Evolutionary conservation across 2,888 invertebrate genomes (phyloP), one percentile per base, ranked within the genome.

Genomic region (Hermodice carunculata): DNA sequence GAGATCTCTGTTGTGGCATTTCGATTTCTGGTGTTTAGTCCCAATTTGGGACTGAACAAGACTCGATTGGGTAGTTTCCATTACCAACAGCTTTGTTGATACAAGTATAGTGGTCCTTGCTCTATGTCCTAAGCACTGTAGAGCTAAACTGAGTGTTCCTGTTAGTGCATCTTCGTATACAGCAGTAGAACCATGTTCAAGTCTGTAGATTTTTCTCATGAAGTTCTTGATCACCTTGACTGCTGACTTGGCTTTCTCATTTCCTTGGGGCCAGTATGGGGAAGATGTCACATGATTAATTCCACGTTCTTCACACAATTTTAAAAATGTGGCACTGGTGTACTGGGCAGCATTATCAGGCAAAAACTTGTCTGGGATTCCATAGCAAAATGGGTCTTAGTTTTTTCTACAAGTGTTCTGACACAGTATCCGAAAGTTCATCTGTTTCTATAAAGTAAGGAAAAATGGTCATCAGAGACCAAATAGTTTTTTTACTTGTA

Each of bases 231-330:
- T 19, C 8, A 49, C 28, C 28, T 49, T 49, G 8, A 49, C 51
- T 11, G 28, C 6, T 26, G 51, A 24, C 28, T 49, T 29, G 8
- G 51, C 51, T 29, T 49, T 49, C 19, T 40, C 51, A 51, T 60
- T 60, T 3, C 60, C 60, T 19, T 60, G 60, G n/a, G 59, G 34
- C 6, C 26, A 37, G 6, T 59, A 59, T 24, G 59, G 60, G 11
- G 51, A 51, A 6, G 28, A n/a, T 2, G 60, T 60, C 17, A 40
- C 51, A 31, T 60, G 60, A 26, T 34, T 37, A 22, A 51, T 40
- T 3, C 40, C 37, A 51, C 51, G 51, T 28, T 29, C 11, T 11
- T 49, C 29, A 49, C 51, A 49, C 6, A 49, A 11, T 26, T 29
- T 29, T 28, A 26, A 24, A 49, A 14, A 49, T 49, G 22, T 29